Percentiles rank a stretch among this genome's conserved stretches.
Conservation (phyloP, 2,113 vertebrate genomes). For the Indri indri region DNA sequence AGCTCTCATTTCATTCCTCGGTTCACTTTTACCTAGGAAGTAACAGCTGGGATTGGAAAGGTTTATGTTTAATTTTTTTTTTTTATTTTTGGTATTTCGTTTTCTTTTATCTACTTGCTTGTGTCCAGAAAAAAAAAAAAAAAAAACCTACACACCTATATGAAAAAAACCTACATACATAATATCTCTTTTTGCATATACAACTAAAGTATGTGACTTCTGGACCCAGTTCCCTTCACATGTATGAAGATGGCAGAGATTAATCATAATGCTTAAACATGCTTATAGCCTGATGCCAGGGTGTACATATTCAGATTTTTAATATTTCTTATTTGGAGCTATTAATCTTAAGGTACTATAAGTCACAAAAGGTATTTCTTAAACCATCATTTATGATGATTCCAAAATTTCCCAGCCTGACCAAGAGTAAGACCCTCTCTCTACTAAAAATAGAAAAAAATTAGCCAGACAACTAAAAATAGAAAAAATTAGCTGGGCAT, state of each 20-base stretch:
- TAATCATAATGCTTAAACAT: not conserved
- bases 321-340: not conserved
- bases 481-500: too few species aligned
- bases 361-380: conserved; percentile 7
- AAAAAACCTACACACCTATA: not conserved
- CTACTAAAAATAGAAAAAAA: too few species aligned
- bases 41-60: not conserved
- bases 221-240: not conserved
- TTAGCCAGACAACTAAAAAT: too few species aligned
- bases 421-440: too few species aligned
- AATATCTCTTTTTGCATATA: not conserved
- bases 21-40: not conserved
- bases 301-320: not conserved
- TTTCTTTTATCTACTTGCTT: conserved; percentile 14
- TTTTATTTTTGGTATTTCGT: not conserved
- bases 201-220: not conserved
- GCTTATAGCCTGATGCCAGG: not conserved
- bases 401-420: not conserved
- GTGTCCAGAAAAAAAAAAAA: not conserved
- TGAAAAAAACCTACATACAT: not conserved
- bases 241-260: not conserved
- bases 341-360: not conserved
- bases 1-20: not conserved
- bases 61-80: not conserved
- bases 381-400: not conserved